phyloP scores from a whole-genome alignment of 92 coral and sea anemone genomes.

The Phenganax subtilis region DNA sequence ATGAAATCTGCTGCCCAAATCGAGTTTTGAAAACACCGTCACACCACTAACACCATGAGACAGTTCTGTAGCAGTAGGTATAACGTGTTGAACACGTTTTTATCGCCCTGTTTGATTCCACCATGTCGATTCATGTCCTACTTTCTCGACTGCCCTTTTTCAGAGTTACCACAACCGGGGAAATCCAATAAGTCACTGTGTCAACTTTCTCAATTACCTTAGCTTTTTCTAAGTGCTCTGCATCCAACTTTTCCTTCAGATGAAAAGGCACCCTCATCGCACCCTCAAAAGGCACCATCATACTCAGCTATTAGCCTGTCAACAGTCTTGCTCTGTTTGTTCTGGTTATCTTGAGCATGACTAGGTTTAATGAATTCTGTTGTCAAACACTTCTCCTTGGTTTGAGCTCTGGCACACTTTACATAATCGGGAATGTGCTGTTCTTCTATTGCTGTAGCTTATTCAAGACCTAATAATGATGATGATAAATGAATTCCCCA shows the following conservation, averaged over 20 bases:
- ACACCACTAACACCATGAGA: conserved; percentile 5
- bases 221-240: background rate
- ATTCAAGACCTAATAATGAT: background rate
- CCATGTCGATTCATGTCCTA: background rate
- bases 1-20: conserved; percentile 29
- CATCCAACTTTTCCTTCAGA: background rate
- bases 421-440: background rate
- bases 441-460: background rate
- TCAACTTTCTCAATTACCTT: background rate
- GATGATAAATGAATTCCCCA: background rate
- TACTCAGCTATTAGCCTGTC: background rate
- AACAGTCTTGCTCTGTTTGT: too few species aligned
- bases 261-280: background rate
- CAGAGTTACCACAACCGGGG: background rate
- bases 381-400: too few species aligned
- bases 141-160: background rate
- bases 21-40: conserved; percentile 3
- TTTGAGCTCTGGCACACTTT: background rate
- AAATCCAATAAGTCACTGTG: background rate
- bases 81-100: background rate
- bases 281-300: background rate
- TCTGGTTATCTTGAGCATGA: too few species aligned
- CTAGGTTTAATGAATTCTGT: too few species aligned
- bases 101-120: background rate
- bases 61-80: conserved; percentile 5